Conservation (phyloP, 1,140 invertebrate species). For the Formica exsecta region DNA sequence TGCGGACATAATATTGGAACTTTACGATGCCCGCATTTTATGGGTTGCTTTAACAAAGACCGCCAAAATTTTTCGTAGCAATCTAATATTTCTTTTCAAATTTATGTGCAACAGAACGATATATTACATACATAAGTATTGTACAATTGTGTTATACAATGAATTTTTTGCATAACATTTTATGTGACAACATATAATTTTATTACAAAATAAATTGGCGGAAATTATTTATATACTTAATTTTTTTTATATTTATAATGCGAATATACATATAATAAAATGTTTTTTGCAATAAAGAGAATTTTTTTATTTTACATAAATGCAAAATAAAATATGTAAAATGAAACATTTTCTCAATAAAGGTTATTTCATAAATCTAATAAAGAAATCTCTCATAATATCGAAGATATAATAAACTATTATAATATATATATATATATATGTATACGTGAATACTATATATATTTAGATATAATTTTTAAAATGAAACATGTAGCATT, state of each 20-base stretch:
- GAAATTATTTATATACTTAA: no score
- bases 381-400: no score
- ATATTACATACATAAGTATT: neutral
- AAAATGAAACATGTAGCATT: neutral
- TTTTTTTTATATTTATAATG: no score
- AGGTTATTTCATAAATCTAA: no score
- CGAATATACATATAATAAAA: no score
- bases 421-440: no score
- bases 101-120: neutral
- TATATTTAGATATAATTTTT: neutral
- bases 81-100: slow-evolving; percentile 23
- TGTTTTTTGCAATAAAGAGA: neutral
- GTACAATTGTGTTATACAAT: no score
- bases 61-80: slow-evolving; percentile 5
- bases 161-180: no score
- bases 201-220: no score
- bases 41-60: slow-evolving; percentile 1
- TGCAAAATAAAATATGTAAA: neutral
- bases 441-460: neutral
- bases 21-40: slow-evolving; percentile 34
- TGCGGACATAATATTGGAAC: slow-evolving; percentile 20
- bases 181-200: no score
- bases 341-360: no score
- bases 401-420: no score
- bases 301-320: neutral